Base-by-base conservation (phyloP, 2,888 invertebrate species). In the Drosophila dives region DNA sequence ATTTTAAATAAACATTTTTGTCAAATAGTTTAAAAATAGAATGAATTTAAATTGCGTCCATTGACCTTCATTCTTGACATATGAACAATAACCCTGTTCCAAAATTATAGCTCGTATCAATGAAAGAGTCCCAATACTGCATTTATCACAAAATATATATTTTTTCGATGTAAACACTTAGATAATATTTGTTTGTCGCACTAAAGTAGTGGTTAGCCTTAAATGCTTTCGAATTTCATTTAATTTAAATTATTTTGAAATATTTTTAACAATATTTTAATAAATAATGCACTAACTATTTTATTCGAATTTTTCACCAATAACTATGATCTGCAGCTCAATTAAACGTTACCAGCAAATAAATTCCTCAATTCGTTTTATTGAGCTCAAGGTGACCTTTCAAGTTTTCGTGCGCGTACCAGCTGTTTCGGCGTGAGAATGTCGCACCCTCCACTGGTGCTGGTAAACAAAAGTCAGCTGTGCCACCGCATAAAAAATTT, bases 311-410 rank as follows among this genome's bases (percentile, higher is more conserved):
- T 62, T 78, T 74, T 20, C 64, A 58, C 60, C 64, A 60, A 65
- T 70, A 69, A 78, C 63, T 81, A 33, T 63, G 64, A 64, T 66
- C 59, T 60, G 69, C 58, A 49, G 62, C 54, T 40, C 67, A 69
- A 67, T 64, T 51, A 64, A 68, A 80, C 80, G 72, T 81, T 69
- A 89, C 82, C 89, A 84, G 83, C 75, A 54, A 77, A 87, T 72
- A 76, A 89, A 71, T 72, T 77, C 56, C 55, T 74, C 65, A 77
- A 74, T 75, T 86, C 71, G 45, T 45, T 83, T 81, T 86, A 86
- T 83, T 74, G 80, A 73, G 87, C 84, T 91, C 91, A 89, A 89
- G 91, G 89, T 89, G 89, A 89, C 89, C 89, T 90, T 80, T 89
- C 62, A 77, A 80, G 90, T 86, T 81, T 79, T 82, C 70, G 76